Conservation (phyloP, 1,140 invertebrate genomes). For the Anthonomus grandis region DNA sequence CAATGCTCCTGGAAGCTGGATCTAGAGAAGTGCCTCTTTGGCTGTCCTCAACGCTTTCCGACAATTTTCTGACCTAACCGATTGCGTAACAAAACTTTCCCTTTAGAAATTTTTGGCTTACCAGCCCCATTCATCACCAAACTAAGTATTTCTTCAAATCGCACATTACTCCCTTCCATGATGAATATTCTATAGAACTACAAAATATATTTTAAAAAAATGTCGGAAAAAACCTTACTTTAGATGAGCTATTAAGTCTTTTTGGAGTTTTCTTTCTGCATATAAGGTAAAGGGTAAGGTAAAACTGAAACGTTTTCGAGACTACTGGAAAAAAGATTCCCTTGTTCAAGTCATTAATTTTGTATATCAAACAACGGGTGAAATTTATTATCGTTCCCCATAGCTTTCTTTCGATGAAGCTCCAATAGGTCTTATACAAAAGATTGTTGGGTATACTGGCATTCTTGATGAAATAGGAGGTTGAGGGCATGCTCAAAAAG, state of each 20-base stretch:
- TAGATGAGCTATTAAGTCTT: conserved; percentile 2
- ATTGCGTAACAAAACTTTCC: too few species aligned
- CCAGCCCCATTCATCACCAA: too few species aligned
- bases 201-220: too few species aligned
- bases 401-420: conserved; percentile 29
- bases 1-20: too few species aligned
- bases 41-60: too few species aligned
- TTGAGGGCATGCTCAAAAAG: conserved; percentile 10
- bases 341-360: conserved; percentile 23
- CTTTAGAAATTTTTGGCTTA: too few species aligned
- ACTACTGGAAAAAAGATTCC: conserved; percentile 9
- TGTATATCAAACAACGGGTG: conserved; percentile 35
- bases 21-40: too few species aligned
- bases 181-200: too few species aligned
- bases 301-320: background rate
- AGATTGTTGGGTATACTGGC: conserved; percentile 7
- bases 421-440: too few species aligned
- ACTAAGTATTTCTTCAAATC: too few species aligned
- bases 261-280: conserved; percentile 6
- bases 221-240: conserved; percentile 2
- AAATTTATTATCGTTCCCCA: conserved; percentile 24
- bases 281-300: conserved; percentile 12
- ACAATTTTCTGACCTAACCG: too few species aligned
- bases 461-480: conserved; percentile 12
- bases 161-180: too few species aligned